Evolutionary conservation across 2,113 vertebrate genomes (phyloP), one percentile per base, ranked within the genome.

Genomic region (Setophaga petechia): DNA sequence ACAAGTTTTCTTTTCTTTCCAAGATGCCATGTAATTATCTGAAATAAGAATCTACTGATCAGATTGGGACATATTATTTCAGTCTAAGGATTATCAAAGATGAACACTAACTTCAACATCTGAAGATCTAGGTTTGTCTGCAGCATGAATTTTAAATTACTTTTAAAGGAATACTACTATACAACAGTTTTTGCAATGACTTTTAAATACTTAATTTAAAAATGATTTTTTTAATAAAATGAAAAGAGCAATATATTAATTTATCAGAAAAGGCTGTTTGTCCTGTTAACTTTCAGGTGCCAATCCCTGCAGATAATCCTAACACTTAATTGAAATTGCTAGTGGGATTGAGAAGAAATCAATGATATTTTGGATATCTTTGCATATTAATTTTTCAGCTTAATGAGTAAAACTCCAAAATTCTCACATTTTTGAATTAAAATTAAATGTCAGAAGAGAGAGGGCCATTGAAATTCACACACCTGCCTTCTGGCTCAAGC

Each of bases 231-330:
- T 68, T 33, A 93, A 84, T 89, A 19, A 93, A 96, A 87, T 72
- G 37, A 47, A 95, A 97, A 72, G 67, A 84, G 55, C 31, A 62
- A 39, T 54, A 44, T 35, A 93, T 28, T 25, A 91, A 65, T 95
- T 92, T 82, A 95, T 58, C 1, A 4, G 68, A 92, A 96, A n/a
- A 75, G 46, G 15, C 28, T 88, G 22, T 73, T 96, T 95, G 76
- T 80, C 73, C 85, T 93, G 84, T 72, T 91, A 95, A 78, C 57
- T 94, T 96, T 55, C 23, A 89, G 51, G 44, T 94, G 62, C 19
- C 65, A 77, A 59, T 51, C 74, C 28, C 66, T 86, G 9, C 44
- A 92, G 68, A 73, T 65, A 92, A 76, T 72, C 61, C 93, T 66
- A 54, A 21, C 75, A 91, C 6, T 94, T 82, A 96, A 89, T 59